phyloP scores from a whole-genome alignment of 2,797 vertebrate genomes.

The Morus bassanus region DNA sequence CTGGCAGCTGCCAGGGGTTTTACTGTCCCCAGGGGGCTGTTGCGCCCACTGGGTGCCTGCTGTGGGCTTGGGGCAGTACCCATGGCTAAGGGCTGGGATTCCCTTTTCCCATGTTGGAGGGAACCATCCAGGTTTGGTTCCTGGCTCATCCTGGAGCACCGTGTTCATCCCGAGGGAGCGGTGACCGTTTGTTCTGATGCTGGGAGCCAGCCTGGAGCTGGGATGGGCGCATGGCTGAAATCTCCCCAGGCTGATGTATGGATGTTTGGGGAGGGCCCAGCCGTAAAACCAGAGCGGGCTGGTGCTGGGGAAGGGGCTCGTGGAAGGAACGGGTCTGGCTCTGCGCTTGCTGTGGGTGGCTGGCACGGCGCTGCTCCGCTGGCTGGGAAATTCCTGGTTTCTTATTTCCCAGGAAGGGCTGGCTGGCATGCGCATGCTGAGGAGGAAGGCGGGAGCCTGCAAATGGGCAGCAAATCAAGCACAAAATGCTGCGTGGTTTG shows the following conservation, averaged over 20 bases:
- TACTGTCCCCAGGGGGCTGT: rapidly evolving
- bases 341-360: background rate
- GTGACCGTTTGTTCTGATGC: rapidly evolving
- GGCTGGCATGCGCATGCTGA: rapidly evolving
- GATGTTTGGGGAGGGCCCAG: background rate
- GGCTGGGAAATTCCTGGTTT: background rate
- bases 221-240: background rate
- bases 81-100: background rate
- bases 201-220: background rate
- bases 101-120: background rate
- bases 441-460: background rate
- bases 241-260: too few relatives aligned
- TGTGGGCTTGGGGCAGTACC: background rate
- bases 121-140: rapidly evolving
- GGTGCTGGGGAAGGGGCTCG: background rate
- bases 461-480: background rate
- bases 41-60: rapidly evolving
- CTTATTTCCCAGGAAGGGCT: background rate
- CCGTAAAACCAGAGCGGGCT: background rate
- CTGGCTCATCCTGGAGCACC: background rate
- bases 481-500: background rate
- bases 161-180: rapidly evolving
- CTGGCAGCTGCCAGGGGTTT: background rate
- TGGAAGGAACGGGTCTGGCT: background rate
- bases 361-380: background rate